Percentiles rank a stretch among this genome's conserved stretches.
Conservation (phyloP, 2,113 vertebrate genomes). For the Lampris incognitus region DNA sequence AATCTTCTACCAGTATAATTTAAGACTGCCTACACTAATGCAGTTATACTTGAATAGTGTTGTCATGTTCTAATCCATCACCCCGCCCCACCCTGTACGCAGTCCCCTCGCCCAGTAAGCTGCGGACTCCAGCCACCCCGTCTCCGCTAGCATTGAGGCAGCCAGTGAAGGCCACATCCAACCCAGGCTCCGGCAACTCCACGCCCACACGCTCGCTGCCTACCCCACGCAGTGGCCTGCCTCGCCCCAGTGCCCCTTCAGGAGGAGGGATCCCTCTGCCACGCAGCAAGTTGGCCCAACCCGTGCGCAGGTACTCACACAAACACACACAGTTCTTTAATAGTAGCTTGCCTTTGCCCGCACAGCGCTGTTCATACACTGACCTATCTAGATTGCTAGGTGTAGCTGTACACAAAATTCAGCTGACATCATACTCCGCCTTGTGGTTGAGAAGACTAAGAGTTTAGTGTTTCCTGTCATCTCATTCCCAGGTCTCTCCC, state of each 20-base stretch:
- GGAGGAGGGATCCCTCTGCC: constrained; percentile 92
- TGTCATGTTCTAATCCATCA: constrained; percentile 23
- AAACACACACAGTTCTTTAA: not conserved
- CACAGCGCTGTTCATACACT: no score
- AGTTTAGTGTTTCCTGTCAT: not conserved
- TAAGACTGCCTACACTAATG: no score
- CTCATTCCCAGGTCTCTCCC: constrained; percentile 87
- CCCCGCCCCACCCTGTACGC: constrained; percentile 63
- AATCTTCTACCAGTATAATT: not conserved
- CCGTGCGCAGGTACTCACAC: constrained; percentile 89
- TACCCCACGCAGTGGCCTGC: constrained; percentile 89
- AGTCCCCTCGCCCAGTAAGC: constrained; percentile 97
- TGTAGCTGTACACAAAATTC: no score
- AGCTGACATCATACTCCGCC: no score
- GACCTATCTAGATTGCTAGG: not conserved
- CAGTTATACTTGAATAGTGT: no score
- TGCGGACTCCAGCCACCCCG: constrained; percentile 90
- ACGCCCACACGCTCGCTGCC: constrained; percentile 90
- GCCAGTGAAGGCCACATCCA: constrained; percentile 91
- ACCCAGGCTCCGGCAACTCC: constrained; percentile 84
- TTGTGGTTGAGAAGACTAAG: no score
- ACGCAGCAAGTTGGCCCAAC: constrained; percentile 97
- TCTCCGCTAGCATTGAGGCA: constrained; percentile 95
- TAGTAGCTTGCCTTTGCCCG: no score
- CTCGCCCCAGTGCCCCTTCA: constrained; percentile 88